Conservation (phyloP, 2,888 invertebrate species). For the Philhelius pedissequus region DNA sequence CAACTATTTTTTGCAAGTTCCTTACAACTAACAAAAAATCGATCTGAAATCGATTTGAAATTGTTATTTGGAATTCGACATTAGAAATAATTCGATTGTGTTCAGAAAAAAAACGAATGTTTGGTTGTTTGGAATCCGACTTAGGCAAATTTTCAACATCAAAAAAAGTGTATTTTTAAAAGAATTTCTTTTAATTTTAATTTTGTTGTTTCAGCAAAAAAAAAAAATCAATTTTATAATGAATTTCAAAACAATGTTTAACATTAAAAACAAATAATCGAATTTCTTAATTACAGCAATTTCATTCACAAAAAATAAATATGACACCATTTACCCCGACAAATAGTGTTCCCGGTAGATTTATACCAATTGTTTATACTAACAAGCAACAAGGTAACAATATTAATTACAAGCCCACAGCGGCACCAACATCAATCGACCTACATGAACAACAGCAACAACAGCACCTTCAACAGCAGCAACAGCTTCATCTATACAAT, state of each 20-base stretch:
- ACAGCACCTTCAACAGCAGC: slow-evolving; percentile 9
- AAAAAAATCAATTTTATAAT: not conserved
- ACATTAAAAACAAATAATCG: not conserved
- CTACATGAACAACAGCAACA: slow-evolving; percentile 28
- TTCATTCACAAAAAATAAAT: slow-evolving; percentile 76
- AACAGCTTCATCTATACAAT: slow-evolving; percentile 45
- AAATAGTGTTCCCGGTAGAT: slow-evolving; percentile 81
- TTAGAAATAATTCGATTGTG: no score
- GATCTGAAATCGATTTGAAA: no score
- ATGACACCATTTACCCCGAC: slow-evolving; percentile 81
- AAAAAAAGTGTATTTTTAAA: no score
- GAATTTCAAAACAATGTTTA: not conserved
- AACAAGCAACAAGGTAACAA: slow-evolving; percentile 55
- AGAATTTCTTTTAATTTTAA: no score
- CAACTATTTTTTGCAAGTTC: no score
- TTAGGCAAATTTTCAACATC: no score
- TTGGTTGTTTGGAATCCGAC: no score
- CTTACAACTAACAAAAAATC: no score
- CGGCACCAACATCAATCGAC: slow-evolving; percentile 11
- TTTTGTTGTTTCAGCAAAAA: no score
- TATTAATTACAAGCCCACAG: slow-evolving; percentile 52
- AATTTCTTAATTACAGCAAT: slow-evolving; percentile 66
- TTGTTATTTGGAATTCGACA: no score
- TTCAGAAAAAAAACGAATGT: no score
- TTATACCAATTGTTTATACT: slow-evolving; percentile 80